phyloP scores from a whole-genome alignment of 35 echinoderm and acorn worm genomes.

The Diadema setosum region DNA sequence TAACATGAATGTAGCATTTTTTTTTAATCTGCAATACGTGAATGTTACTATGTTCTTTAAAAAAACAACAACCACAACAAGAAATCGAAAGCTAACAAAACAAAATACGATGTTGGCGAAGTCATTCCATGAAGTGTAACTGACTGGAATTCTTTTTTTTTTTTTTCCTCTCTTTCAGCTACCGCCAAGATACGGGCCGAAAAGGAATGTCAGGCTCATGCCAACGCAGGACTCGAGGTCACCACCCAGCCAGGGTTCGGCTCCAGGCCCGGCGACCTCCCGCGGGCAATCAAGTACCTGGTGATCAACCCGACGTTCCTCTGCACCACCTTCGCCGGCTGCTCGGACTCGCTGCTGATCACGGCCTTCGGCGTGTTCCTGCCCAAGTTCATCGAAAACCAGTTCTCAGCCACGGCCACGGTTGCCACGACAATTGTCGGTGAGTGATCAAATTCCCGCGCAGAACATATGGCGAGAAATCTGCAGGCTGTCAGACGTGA shows the following conservation, averaged over 20 bases:
- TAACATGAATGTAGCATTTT: too few relatives aligned
- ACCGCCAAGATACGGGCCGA: slow-evolving; percentile 44
- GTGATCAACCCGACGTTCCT: slow-evolving; percentile 64
- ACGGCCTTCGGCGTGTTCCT: slow-evolving; percentile 45
- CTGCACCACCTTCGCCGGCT: slow-evolving; percentile 23
- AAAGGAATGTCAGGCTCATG: slow-evolving; percentile 63
- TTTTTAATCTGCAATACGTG: too few relatives aligned
- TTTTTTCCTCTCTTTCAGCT: neutral
- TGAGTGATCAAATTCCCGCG: neutral
- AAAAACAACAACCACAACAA: too few relatives aligned
- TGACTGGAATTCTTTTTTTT: too few relatives aligned
- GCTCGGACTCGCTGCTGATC: slow-evolving; percentile 37
- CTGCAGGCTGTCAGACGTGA: too few relatives aligned
- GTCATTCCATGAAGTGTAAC: too few relatives aligned
- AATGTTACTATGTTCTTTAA: too few relatives aligned
- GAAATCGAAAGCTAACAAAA: too few relatives aligned
- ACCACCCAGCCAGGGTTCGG: slow-evolving; percentile 19
- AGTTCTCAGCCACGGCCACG: slow-evolving; percentile 36
- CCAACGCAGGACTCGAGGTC: neutral
- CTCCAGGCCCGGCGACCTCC: slow-evolving; percentile 9
- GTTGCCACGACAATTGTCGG: slow-evolving; percentile 52
- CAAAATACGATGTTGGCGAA: too few relatives aligned
- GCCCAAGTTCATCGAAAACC: slow-evolving; percentile 72
- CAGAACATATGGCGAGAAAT: too few relatives aligned
- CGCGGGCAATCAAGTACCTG: slow-evolving; percentile 39